These are phyloP conservation scores for Nothura maculosa DNA, from an alignment of 2,797 vertebrate species.

Conservation along the genomic window DNA sequence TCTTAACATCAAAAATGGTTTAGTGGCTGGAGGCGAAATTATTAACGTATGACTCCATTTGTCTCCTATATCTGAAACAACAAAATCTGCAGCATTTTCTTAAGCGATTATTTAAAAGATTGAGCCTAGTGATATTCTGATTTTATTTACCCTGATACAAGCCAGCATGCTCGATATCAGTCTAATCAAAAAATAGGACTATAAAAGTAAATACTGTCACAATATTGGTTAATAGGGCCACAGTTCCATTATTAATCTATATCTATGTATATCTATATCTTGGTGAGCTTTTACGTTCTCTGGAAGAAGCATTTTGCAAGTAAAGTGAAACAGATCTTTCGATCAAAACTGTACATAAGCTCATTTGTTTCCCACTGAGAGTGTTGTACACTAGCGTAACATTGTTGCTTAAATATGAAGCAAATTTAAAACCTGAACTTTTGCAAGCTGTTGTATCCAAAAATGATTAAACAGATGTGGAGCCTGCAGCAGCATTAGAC, in stretches of 20 bases:
- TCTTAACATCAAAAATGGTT: conserved; percentile 48
- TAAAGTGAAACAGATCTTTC: not conserved
- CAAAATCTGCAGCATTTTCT: not conserved
- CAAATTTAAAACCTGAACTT: conserved; percentile 79
- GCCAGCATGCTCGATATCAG: not conserved
- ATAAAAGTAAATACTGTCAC: not conserved
- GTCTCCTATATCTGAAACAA: not conserved
- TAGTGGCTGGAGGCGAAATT: not conserved
- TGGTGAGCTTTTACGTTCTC: not conserved
- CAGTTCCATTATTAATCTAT: conserved; percentile 15
- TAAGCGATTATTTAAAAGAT: not conserved
- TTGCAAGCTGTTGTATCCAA: conserved; percentile 75
- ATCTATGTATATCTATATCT: no score
- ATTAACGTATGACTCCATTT: conserved; percentile 12
- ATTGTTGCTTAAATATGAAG: conserved; percentile 71
- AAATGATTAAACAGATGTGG: conserved; percentile 83
- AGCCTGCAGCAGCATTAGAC: conserved; percentile 80
- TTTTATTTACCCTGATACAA: not conserved
- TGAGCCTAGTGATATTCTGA: not conserved
- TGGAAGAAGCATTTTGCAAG: conserved; percentile 21
- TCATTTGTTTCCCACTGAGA: conserved; percentile 15
- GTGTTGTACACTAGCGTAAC: conserved; percentile 22
- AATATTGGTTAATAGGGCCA: not conserved
- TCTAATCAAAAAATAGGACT: not conserved
- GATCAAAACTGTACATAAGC: not conserved